Evolutionary conservation across 2,113 vertebrate species (phyloP).

Genomic region (Spheniscus mendiculus): DNA sequence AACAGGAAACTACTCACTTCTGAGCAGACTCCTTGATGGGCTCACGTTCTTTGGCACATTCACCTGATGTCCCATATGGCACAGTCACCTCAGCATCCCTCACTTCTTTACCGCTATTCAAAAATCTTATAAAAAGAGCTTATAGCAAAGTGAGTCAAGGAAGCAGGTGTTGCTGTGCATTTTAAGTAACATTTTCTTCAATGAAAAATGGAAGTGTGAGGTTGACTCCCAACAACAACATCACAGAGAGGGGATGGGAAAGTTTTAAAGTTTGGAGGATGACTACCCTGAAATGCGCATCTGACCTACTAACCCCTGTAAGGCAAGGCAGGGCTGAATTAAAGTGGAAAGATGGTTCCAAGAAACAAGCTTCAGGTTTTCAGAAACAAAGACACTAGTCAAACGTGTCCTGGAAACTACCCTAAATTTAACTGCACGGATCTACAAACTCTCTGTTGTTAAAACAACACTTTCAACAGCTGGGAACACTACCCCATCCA

Average conservation of each 20-base stretch:
- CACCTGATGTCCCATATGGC: not conserved
- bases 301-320: not conserved
- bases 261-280: not conserved
- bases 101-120: not conserved
- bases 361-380: not conserved
- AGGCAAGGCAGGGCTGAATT: not conserved
- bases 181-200: not conserved
- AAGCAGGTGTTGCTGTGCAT: not conserved
- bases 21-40: not conserved
- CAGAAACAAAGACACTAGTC: not conserved
- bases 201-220: not conserved
- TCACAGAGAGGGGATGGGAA: not conserved
- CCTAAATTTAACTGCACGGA: not conserved
- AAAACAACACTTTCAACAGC: not conserved
- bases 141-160: not conserved
- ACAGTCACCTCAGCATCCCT: not conserved
- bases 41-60: not conserved
- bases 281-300: not conserved
- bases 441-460: not conserved
- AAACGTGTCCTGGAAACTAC: not conserved
- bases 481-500: not conserved
- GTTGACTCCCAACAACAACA: not conserved
- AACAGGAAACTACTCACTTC: not conserved
- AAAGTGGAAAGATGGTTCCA: not conserved
- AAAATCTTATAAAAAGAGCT: not conserved